Evolutionary conservation across 2,113 vertebrate genomes (phyloP).

Genomic region (Raja brachyura): DNA sequence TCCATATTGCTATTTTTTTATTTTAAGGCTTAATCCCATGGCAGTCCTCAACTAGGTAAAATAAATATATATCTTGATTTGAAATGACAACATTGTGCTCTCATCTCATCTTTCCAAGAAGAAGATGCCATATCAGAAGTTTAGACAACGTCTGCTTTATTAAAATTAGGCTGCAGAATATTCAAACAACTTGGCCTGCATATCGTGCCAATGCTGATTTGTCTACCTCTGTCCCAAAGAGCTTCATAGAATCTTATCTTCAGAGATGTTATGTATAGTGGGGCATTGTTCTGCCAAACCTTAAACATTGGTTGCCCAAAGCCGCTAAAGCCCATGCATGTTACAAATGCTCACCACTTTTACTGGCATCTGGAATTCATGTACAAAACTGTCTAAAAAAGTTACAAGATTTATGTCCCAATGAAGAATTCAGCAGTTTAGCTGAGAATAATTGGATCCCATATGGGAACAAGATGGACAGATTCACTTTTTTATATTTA

Average conservation of each 20-base stretch:
- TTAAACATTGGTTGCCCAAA: constrained; percentile 48
- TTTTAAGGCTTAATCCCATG: neutral
- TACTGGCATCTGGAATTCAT: constrained; percentile 59
- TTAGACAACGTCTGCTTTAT: neutral
- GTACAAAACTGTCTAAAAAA: constrained; percentile 50
- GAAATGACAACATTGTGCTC: neutral
- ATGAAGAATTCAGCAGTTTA: constrained; percentile 60
- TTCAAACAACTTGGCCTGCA: neutral
- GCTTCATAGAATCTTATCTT: constrained; percentile 14
- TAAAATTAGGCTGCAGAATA: neutral
- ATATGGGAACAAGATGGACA: constrained; percentile 59
- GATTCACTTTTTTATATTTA: constrained; percentile 33
- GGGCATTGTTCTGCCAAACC: constrained; percentile 44
- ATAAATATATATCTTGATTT: neutral
- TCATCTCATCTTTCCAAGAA: neutral
- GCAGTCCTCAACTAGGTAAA: neutral
- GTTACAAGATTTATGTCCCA: constrained; percentile 55
- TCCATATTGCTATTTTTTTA: neutral
- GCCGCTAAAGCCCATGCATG: constrained; percentile 45
- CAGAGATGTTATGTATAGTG: constrained; percentile 49
- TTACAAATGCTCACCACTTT: constrained; percentile 43
- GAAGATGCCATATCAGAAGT: neutral
- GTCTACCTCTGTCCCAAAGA: constrained; percentile 5
- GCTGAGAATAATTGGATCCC: constrained; percentile 56
- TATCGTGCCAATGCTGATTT: constrained; percentile 25